Base-by-base conservation (phyloP, 2,888 invertebrate genomes). In the Neoascia interrupta region DNA sequence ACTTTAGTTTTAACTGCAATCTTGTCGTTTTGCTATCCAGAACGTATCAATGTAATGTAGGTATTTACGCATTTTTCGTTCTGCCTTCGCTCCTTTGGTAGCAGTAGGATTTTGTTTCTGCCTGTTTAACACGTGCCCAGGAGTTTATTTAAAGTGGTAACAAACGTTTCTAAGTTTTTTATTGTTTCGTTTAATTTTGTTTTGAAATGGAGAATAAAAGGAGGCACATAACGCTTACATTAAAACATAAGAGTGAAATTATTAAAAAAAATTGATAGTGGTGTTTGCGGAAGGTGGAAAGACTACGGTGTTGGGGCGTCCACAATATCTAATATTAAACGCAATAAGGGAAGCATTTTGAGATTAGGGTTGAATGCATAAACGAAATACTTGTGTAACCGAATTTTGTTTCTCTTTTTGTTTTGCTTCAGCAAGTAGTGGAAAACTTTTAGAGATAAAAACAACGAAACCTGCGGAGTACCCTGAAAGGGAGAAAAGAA, bases 301-400 rank as follows among this genome's bases (percentile, higher is more conserved):
- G 39, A 39, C 19, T 39, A 18, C 16, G 5, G 16, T 39, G 39
- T 39, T 16, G 16, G 39, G n/a, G 34, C 34, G 10, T 34, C 34
- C 6, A 34, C 18, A 39, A 39, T 39, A 39, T 41, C 41, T 8
- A n/a, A 41, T 41, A 41, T 41, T 10, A 41, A 41, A 41, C 19
- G 41, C 41, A 41, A 18, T 41, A 41, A 41, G 18, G 1, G 10
- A 41, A 41, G n/a, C 6, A 41, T 41, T 41, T 41, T 41, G 18
- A 18, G 41, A 19, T 41, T n/a, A 41, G 41, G 41, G 6, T 5
- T n/a, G 19, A 5, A 41, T 19, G 41, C 5, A 19, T 41, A 8
- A 37, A 37, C 8, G 13, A 13, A 16, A 37, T 4, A 37, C 37
- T 37, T 10, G 11, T 5, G 1, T 34, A n/a, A 8, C 34, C 11